phyloP scores from a whole-genome alignment of 2,113 vertebrate genomes.

The Psophia crepitans region DNA sequence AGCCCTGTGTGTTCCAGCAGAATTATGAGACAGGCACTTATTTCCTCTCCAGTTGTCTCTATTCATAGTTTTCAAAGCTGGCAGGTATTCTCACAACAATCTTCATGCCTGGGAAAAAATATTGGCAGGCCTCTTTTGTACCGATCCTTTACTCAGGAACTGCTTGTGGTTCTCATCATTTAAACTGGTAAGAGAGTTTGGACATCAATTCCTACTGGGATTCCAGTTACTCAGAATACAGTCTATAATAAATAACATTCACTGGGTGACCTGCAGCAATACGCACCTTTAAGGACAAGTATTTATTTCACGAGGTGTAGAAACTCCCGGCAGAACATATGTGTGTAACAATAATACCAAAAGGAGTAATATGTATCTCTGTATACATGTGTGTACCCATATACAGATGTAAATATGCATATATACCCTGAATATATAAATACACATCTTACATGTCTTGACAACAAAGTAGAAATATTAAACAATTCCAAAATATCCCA shows the following conservation, averaged over 20 bases:
- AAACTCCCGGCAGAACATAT: neutral
- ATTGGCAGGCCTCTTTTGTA: neutral
- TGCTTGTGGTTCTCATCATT: neutral
- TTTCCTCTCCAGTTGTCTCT: slow-evolving; percentile 20
- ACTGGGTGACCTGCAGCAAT: neutral
- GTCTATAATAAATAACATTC: neutral
- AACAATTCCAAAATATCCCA: neutral
- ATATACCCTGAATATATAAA: neutral
- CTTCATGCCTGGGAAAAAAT: neutral
- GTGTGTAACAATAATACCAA: neutral
- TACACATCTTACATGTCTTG: neutral
- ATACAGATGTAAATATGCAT: neutral
- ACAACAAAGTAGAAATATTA: neutral
- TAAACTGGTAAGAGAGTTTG: neutral
- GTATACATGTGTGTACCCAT: neutral
- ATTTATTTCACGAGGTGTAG: neutral
- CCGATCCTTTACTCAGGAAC: neutral
- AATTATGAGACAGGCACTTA: neutral
- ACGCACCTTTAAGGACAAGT: neutral
- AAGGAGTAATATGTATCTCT: neutral
- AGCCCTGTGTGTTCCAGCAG: slow-evolving; percentile 1
- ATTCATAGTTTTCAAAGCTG: neutral
- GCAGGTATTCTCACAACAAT: neutral
- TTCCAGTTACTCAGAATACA: neutral
- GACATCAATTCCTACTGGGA: neutral